phyloP scores from a whole-genome alignment of 2,797 vertebrate genomes.

The Chaunax sp. region DNA sequence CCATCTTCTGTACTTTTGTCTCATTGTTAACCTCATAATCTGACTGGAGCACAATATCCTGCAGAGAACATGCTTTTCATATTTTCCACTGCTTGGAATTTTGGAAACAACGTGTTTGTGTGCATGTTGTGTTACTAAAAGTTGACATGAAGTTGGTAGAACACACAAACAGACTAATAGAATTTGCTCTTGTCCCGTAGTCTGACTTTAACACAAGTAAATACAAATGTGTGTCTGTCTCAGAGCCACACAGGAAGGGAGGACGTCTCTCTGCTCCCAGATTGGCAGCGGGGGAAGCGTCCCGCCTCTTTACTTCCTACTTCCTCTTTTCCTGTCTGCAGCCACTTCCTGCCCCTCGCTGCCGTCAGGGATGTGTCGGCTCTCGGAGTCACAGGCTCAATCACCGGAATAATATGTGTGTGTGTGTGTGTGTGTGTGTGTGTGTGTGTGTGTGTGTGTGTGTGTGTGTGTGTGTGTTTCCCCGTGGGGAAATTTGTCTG shows the following conservation, averaged over 20 bases:
- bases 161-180: neutral
- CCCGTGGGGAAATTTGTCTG: neutral
- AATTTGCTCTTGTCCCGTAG: neutral
- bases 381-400: slow-evolving; percentile 61
- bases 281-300: slow-evolving; percentile 71
- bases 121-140: neutral
- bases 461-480: neutral
- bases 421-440: neutral
- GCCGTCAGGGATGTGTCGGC: slow-evolving; percentile 62
- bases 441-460: neutral
- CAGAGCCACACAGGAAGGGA: slow-evolving; percentile 69
- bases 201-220: slow-evolving; percentile 23
- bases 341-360: slow-evolving; percentile 66
- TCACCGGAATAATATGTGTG: slow-evolving; percentile 63
- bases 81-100: neutral
- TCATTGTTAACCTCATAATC: neutral
- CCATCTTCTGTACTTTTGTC: neutral
- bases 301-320: slow-evolving; percentile 74
- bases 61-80: neutral
- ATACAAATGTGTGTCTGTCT: slow-evolving; percentile 47
- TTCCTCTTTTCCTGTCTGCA: slow-evolving; percentile 79
- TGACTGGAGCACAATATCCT: neutral
- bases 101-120: neutral
- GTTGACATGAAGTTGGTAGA: neutral
- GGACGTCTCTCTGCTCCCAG: slow-evolving; percentile 65